Percentiles rank a stretch among this genome's conserved stretches.
These are phyloP conservation scores for Stramonita haemastoma DNA, from an alignment of 2,888 invertebrate species.

Conservation along the genomic window DNA sequence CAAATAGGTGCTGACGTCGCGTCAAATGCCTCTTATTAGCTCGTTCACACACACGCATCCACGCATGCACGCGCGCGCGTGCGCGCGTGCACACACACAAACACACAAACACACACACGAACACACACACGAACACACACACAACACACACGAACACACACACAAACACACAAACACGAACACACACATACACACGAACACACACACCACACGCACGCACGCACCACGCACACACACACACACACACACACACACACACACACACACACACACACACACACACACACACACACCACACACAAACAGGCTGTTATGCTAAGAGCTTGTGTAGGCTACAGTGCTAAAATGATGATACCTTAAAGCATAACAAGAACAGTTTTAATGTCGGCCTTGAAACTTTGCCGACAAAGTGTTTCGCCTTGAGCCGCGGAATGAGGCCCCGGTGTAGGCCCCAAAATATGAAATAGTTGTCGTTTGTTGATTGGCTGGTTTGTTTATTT, in stretches of 20 bases:
- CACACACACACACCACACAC: neutral
- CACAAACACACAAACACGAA: neutral
- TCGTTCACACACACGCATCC: neutral
- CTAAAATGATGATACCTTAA: too few species aligned
- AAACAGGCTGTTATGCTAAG: neutral
- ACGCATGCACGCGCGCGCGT: neutral
- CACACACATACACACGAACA: neutral
- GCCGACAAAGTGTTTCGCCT: too few species aligned
- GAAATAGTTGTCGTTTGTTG: too few species aligned
- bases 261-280: neutral
- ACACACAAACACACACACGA: neutral
- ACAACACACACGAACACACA: neutral
- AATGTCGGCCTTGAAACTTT: too few species aligned
- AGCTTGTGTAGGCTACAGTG: too few species aligned
- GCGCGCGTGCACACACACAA: neutral
- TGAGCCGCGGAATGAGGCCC: too few species aligned
- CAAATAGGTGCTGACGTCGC: too few species aligned
- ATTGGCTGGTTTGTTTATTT: too few species aligned
- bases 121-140: neutral
- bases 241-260: slow-evolving; percentile 8
- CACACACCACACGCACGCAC: neutral
- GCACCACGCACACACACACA: slow-evolving; percentile 16
- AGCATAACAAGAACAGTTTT: too few species aligned
- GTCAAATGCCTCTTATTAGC: too few species aligned
- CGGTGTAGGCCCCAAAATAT: too few species aligned